Conservation (phyloP, 2,797 vertebrate species). For the Philypnodon macrostomus region DNA sequence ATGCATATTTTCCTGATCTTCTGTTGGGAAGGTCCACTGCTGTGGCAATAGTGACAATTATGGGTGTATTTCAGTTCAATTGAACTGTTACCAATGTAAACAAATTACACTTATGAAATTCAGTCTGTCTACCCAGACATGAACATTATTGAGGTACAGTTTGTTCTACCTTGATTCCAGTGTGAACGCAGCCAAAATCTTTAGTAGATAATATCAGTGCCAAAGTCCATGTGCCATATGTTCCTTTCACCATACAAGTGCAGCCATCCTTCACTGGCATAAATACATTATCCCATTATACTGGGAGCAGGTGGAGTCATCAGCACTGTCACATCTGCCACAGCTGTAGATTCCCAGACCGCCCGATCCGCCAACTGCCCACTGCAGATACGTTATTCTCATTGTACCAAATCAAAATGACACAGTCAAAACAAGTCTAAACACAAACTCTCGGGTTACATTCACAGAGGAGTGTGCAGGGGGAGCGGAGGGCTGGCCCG, state of each 20-base stretch:
- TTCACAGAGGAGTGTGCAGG: conserved; percentile 3
- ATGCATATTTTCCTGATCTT: too few relatives aligned
- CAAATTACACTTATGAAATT: too few relatives aligned
- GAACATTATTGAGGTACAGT: too few relatives aligned
- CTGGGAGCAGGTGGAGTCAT: conserved; percentile 54
- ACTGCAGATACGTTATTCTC: conserved; percentile 15
- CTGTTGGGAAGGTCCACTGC: too few relatives aligned
- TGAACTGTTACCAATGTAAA: too few relatives aligned
- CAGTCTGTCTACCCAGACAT: too few relatives aligned
- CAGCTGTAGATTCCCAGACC: conserved; percentile 25
- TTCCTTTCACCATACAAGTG: conserved; percentile 36
- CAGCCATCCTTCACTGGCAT: conserved; percentile 49
- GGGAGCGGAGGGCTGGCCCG: conserved; percentile 65
- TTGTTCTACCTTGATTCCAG: background rate
- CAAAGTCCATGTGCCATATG: conserved; percentile 44
- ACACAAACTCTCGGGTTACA: conserved; percentile 43
- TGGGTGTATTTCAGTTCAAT: too few relatives aligned
- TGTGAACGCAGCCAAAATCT: background rate
- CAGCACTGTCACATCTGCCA: conserved; percentile 31
- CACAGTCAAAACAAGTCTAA: conserved; percentile 21
- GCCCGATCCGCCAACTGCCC: conserved; percentile 9
- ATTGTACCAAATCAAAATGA: conserved; percentile 19
- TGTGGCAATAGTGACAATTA: too few relatives aligned
- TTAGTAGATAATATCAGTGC: conserved; percentile 7
- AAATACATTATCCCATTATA: conserved; percentile 54